Conservation (phyloP, 2,888 invertebrate genomes). For the Drosophila merina region DNA sequence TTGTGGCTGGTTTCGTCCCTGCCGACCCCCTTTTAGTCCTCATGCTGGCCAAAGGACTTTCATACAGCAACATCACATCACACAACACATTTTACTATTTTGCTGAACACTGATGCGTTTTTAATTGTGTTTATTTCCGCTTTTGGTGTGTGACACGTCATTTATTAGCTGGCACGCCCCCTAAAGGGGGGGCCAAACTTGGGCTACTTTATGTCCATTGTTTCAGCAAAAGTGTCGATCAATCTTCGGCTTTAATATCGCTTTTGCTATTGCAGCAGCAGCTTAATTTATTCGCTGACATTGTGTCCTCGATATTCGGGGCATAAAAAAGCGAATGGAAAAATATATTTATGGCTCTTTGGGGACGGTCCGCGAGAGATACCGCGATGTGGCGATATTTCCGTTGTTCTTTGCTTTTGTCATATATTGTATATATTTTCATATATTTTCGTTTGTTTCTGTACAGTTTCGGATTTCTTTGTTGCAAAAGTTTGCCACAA, state of each 20-base stretch:
- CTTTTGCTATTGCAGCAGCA: neutral
- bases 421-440: neutral
- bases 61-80: neutral
- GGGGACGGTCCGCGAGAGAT: neutral
- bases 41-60: neutral
- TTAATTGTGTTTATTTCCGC: conserved; percentile 80
- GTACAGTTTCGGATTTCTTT: neutral
- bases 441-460: neutral
- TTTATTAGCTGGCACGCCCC: conserved; percentile 61
- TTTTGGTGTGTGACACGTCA: conserved; percentile 72
- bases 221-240: conserved; percentile 10
- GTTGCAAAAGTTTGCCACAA: neutral
- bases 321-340: neutral
- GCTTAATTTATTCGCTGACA: conserved; percentile 28
- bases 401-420: neutral
- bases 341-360: neutral
- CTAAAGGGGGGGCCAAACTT: neutral
- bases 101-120: conserved; percentile 72
- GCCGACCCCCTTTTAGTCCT: neutral
- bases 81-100: conserved; percentile 39
- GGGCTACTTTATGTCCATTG: neutral
- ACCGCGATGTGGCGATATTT: neutral
- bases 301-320: conserved; percentile 4
- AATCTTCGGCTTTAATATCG: conserved; percentile 14
- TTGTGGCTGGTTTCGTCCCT: conserved; percentile 22